phyloP scores from a whole-genome alignment of 2,888 invertebrate genomes.

The Hemistola chrysoprasaria region DNA sequence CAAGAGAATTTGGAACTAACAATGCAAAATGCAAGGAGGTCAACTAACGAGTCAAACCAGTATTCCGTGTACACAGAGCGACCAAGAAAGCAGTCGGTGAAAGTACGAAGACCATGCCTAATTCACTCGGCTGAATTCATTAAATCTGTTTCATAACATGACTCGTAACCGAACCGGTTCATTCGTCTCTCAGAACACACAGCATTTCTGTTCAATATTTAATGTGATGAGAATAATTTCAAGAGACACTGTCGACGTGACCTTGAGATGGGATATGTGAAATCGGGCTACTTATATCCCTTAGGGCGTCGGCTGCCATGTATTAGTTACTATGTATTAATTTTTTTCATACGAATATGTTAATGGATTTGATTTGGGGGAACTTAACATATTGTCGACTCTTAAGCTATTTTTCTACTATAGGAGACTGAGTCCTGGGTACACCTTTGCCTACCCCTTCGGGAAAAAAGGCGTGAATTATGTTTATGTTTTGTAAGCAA shows the following conservation, averaged over 20 bases:
- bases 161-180: conserved; percentile 66
- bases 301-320: conserved; percentile 49
- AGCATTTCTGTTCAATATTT: conserved; percentile 47
- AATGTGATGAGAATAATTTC: conserved; percentile 49
- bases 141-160: conserved; percentile 71
- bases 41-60: conserved; percentile 60
- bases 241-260: conserved; percentile 55
- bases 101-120: conserved; percentile 65
- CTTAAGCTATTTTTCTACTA: too few relatives aligned
- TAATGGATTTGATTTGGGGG: too few relatives aligned
- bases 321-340: conserved; percentile 44
- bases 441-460: too few relatives aligned
- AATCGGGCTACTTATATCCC: conserved; percentile 45
- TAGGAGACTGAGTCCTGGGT: too few relatives aligned
- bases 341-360: conserved; percentile 42
- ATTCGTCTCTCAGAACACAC: conserved; percentile 36
- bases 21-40: conserved; percentile 59
- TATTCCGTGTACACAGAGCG: conserved; percentile 49
- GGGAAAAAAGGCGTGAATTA: too few relatives aligned
- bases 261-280: conserved; percentile 51
- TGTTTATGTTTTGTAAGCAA: too few relatives aligned
- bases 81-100: conserved; percentile 72
- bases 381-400: too few relatives aligned
- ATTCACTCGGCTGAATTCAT: conserved; percentile 62
- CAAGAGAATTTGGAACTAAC: conserved; percentile 44